phyloP scores from a whole-genome alignment of 2,797 vertebrate genomes.

The Poeciliopsis infans region DNA sequence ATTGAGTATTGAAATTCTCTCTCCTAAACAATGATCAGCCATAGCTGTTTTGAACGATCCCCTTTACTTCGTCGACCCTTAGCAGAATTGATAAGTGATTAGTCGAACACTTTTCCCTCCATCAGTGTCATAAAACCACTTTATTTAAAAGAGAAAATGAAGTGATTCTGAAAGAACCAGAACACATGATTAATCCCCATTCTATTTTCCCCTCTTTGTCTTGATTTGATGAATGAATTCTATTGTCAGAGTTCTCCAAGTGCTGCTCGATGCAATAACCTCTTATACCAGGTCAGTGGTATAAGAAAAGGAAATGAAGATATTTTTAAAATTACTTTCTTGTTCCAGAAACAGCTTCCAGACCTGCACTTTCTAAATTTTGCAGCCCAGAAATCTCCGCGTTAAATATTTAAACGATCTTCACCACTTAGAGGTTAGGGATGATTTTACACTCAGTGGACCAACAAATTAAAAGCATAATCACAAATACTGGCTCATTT shows the following conservation, averaged over 20 bases:
- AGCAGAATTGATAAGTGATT: conserved; percentile 24
- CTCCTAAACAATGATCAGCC: conserved; percentile 21
- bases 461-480: conserved; percentile 65
- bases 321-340: conserved; percentile 19
- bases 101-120: conserved; percentile 11
- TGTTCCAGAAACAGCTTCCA: conserved; percentile 36
- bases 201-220: conserved; percentile 53
- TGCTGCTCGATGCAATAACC: conserved; percentile 26
- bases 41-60: conserved; percentile 9
- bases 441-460: conserved; percentile 72
- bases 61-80: conserved; percentile 13
- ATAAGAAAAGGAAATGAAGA: conserved; percentile 44
- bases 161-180: conserved; percentile 10
- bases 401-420: conserved; percentile 63
- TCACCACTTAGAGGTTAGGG: conserved; percentile 58
- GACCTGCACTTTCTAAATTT: conserved; percentile 56
- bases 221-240: conserved; percentile 70
- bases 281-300: conserved; percentile 25
- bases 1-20: conserved; percentile 29
- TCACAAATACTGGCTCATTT: conserved; percentile 49
- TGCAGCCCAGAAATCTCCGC: conserved; percentile 44
- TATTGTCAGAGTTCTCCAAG: conserved; percentile 40
- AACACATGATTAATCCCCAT: conserved; percentile 44
- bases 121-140: conserved; percentile 1
- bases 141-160: conserved; percentile 7